These are phyloP conservation scores for Chroicocephalus ridibundus DNA, from an alignment of 2,113 vertebrate genomes.

Conservation along the genomic window DNA sequence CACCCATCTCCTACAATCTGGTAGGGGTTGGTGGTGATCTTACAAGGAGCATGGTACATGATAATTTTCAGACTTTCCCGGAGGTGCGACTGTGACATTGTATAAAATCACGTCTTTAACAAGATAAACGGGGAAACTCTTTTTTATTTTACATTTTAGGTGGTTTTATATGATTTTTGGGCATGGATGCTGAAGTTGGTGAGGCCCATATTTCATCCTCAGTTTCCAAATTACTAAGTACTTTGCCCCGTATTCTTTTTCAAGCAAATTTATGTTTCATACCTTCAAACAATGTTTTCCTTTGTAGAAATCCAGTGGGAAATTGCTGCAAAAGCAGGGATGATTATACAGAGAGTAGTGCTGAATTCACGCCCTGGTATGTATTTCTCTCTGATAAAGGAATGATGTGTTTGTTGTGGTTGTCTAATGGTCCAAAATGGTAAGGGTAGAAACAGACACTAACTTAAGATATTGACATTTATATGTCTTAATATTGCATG, in stretches of 20 bases:
- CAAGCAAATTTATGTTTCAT: not conserved
- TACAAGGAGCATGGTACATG: not conserved
- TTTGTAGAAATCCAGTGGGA: constrained; percentile 27
- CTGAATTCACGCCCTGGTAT: constrained; percentile 87
- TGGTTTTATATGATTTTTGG: not conserved
- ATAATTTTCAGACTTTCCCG: not conserved
- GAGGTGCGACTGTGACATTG: not conserved
- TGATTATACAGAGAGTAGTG: constrained; percentile 83
- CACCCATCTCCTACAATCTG: not conserved
- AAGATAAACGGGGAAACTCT: not conserved
- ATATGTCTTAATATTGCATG: not conserved
- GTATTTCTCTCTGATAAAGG: constrained; percentile 36
- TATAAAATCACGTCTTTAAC: not conserved
- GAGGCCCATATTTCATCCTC: not conserved
- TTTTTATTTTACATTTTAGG: not conserved
- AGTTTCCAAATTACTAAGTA: not conserved
- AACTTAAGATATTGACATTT: not conserved
- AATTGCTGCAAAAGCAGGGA: constrained; percentile 5
- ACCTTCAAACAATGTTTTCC: not conserved
- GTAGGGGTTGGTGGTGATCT: not conserved
- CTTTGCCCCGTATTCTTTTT: not conserved
- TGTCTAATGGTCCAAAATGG: not conserved
- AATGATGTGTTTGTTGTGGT: not conserved
- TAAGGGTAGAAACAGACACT: not conserved
- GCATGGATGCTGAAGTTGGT: not conserved